Evolutionary conservation across 2,888 invertebrate species (phyloP).

Genomic region (Cacoxenus indagator): DNA sequence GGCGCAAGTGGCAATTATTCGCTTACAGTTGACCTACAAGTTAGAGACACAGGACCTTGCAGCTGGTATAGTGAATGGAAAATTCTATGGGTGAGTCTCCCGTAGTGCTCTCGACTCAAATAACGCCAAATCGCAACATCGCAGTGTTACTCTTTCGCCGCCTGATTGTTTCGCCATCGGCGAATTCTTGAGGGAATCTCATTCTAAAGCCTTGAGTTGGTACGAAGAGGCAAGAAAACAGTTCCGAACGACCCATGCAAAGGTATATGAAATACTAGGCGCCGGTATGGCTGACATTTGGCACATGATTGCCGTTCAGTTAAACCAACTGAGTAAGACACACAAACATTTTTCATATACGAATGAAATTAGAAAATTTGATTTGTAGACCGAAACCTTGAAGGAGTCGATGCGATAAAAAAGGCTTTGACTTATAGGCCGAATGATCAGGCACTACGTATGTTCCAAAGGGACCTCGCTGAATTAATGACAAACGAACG

Average conservation of each 20-base stretch:
- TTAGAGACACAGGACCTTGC: neutral
- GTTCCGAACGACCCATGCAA: slow-evolving; percentile 23
- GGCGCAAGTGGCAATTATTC: neutral
- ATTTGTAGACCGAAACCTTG: neutral
- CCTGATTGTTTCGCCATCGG: slow-evolving; percentile 40
- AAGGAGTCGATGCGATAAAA: neutral
- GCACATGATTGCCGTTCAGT: slow-evolving; percentile 13
- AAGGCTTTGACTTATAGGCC: slow-evolving; percentile 2
- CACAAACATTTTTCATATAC: slow-evolving; percentile 3
- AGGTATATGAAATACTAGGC: slow-evolving; percentile 28
- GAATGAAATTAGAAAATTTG: neutral
- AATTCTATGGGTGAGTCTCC: neutral
- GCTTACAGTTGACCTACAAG: neutral
- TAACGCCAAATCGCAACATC: neutral
- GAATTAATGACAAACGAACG: slow-evolving; percentile 14
- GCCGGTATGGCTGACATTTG: slow-evolving; percentile 26
- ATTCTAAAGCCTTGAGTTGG: slow-evolving; percentile 33
- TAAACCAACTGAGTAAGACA: neutral
- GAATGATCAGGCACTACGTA: neutral
- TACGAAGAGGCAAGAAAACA: slow-evolving; percentile 28
- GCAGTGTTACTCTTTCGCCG: slow-evolving; percentile 33
- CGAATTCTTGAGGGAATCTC: slow-evolving; percentile 20
- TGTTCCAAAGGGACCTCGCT: neutral
- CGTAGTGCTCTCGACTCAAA: neutral
- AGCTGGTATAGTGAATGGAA: neutral